phyloP scores from a whole-genome alignment of 2,888 invertebrate genomes.

The Calliopum simillimum region DNA sequence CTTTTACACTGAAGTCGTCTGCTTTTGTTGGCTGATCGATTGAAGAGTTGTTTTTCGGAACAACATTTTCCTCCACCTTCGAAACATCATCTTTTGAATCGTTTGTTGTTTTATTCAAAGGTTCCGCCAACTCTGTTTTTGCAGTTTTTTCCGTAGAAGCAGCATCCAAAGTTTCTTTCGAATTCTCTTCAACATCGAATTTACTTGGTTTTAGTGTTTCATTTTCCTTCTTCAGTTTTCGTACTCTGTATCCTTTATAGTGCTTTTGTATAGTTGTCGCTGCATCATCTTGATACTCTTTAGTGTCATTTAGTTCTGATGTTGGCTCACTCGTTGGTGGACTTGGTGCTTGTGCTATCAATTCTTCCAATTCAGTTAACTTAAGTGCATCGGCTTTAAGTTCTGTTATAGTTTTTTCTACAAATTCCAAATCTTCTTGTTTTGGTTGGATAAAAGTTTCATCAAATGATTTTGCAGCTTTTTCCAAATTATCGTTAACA shows the following conservation, averaged over 20 bases:
- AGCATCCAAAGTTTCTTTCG: neutral
- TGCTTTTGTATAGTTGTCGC: too few relatives aligned
- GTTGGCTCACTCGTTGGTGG: constrained; percentile 20
- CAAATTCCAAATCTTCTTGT: constrained; percentile 1
- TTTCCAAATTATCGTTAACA: neutral
- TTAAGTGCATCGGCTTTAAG: constrained; percentile 2
- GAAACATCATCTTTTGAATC: neutral
- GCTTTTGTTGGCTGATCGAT: neutral
- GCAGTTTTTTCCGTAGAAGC: neutral
- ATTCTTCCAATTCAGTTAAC: constrained; percentile 12
- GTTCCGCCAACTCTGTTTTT: neutral
- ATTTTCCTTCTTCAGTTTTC: too few relatives aligned
- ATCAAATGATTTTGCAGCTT: constrained; percentile 2
- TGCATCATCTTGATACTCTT: neutral
- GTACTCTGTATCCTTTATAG: too few relatives aligned
- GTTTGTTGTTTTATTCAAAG: constrained; percentile 16
- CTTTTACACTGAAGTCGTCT: too few relatives aligned
- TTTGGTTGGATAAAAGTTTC: neutral
- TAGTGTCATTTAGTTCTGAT: neutral
- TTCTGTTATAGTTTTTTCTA: constrained; percentile 14
- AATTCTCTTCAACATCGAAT: constrained; percentile 10
- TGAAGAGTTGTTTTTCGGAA: constrained; percentile 10
- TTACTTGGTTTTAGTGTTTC: too few relatives aligned
- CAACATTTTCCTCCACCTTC: constrained; percentile 3
- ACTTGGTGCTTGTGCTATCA: constrained; percentile 13